Evolutionary conservation across 2,113 vertebrate genomes (phyloP).

Genomic region (Panurus biarmicus): DNA sequence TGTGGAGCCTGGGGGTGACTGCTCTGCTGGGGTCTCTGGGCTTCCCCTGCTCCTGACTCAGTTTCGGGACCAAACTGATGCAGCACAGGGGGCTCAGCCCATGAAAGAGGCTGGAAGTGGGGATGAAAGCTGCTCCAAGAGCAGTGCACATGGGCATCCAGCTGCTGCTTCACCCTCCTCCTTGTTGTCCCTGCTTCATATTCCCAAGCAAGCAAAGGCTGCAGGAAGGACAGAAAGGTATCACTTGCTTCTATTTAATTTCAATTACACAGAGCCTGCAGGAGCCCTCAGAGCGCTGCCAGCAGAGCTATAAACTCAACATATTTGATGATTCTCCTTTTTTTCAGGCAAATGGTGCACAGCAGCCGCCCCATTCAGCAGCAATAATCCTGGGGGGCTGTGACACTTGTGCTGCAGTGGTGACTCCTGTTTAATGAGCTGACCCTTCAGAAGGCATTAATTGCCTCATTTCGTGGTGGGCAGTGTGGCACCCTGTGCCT

Average conservation of each 20-base stretch:
- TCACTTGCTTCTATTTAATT: neutral
- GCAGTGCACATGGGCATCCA: neutral
- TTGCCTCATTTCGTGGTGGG: rapidly evolving
- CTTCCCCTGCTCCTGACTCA: rapidly evolving
- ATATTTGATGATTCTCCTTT: neutral
- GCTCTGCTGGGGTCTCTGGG: neutral
- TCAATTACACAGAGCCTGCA: neutral
- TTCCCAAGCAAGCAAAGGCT: neutral
- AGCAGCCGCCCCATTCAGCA: neutral
- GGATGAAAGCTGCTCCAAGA: neutral
- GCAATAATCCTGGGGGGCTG: neutral
- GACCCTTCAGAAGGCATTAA: neutral
- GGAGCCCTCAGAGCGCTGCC: neutral
- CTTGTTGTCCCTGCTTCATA: rapidly evolving
- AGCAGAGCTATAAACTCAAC: neutral
- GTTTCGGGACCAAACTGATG: rapidly evolving
- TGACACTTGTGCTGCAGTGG: rapidly evolving
- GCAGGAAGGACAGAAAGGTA: neutral
- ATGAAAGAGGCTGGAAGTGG: rapidly evolving
- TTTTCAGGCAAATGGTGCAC: neutral
- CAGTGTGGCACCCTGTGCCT: neutral
- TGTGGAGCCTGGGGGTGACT: neutral
- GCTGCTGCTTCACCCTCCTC: neutral
- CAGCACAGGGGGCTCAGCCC: rapidly evolving
- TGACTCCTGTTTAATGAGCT: neutral